Conservation (phyloP, 2,888 invertebrate species). For the Drosophila sordidula region DNA sequence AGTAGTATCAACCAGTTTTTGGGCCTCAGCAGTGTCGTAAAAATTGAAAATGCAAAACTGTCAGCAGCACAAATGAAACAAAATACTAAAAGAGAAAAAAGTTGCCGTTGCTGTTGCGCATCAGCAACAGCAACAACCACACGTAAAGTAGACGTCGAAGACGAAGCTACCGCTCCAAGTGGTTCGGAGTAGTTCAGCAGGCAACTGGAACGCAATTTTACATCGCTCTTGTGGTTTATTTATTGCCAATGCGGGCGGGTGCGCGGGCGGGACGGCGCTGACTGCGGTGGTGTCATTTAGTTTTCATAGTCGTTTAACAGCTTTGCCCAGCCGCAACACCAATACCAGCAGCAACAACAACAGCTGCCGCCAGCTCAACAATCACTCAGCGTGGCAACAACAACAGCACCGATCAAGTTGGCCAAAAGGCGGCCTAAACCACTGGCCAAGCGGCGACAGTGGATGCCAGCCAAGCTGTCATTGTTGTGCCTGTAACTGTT, state of each 20-base stretch:
- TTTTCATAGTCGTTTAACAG: constrained; percentile 62
- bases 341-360: constrained; percentile 24
- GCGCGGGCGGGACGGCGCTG: constrained; percentile 7
- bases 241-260: constrained; percentile 37
- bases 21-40: constrained; percentile 41
- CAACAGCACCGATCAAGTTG: constrained; percentile 46
- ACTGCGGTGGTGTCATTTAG: constrained; percentile 52
- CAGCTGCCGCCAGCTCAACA: constrained; percentile 31
- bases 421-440: constrained; percentile 59
- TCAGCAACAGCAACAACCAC: constrained; percentile 26
- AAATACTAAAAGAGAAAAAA: constrained; percentile 26
- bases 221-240: constrained; percentile 54
- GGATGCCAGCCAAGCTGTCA: constrained; percentile 50
- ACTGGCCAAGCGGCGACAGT: constrained; percentile 28
- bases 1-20: constrained; percentile 56
- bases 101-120: constrained; percentile 19
- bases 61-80: constrained; percentile 48
- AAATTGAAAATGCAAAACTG: constrained; percentile 64
- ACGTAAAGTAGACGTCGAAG: constrained; percentile 19
- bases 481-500: constrained; percentile 14
- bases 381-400: constrained; percentile 54
- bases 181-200: constrained; percentile 56
- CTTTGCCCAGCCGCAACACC: constrained; percentile 40
- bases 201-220: constrained; percentile 63
- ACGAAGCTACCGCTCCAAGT: constrained; percentile 37